Evolutionary conservation across 2,113 vertebrate species (phyloP), one percentile per base, ranked within the genome.

Genomic region (Dissostichus mawsoni): DNA sequence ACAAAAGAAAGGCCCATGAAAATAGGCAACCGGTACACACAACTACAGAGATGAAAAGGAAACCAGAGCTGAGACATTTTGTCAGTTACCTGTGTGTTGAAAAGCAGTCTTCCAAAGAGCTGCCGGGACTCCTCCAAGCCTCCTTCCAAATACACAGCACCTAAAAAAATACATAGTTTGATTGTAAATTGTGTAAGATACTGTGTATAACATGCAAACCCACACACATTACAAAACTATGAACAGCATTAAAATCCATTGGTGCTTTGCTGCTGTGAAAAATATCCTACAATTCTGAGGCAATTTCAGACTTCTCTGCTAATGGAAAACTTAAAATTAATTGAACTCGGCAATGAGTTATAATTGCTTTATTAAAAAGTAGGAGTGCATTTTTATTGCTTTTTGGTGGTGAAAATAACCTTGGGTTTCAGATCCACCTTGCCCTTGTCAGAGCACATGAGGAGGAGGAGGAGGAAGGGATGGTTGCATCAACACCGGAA

Each of bases 131-230:
- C 98, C 51, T 97, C 96, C 71, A 99, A 92, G 53, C 97, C 98
- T 78, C 98, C 98, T 81, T 99, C 98, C 85, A 99, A 84, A 92
- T 99, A 99, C 87, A 99, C 98, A 0, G 98, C 98, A 80, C 98
- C 98, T 99, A 72, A 6, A 18, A n/a, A n/a, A 20, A 8, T 11
- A 74, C 4, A 18, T 33, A 36, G 33, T 72, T 59, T 65, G 55
- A 71, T n/a, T 41, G 23, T 41, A 56, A 52, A 52, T 47, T 25
- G 44, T 66, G 57, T 57, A n/a, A 18, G 25, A 56, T 45, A 18
- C 11, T 18, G 45, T 44, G 13, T 41, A 4, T 12, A 44, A 33
- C 11, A 48, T 20, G 48, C 23, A 5, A 45, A 77, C 44, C 9
- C 18, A 29, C 58, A 62, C 36, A 41, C 8, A 5, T 68, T 58